phyloP scores from a whole-genome alignment of 2,797 vertebrate genomes.

The Esox lucius region DNA sequence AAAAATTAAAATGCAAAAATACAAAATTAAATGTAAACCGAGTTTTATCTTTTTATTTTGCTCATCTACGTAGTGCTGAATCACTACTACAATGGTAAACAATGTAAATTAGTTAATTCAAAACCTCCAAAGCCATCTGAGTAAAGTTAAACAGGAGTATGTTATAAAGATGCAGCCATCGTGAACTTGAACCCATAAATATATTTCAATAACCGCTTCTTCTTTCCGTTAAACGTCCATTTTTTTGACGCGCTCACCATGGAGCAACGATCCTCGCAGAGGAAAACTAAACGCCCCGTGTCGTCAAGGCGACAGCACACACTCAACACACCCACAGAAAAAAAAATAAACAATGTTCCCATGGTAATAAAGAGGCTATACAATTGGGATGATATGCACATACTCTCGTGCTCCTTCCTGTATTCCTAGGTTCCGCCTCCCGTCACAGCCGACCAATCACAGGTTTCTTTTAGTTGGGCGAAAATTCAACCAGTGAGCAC shows the following conservation, averaged over 20 bases:
- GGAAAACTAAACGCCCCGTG: constrained; percentile 99
- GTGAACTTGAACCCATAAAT: constrained; percentile 99
- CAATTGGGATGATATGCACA: constrained; percentile 97
- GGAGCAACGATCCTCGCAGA: constrained; percentile 99
- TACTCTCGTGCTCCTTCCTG: constrained; percentile 60
- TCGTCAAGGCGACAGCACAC: constrained; percentile 98
- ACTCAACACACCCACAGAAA: constrained; percentile 53
- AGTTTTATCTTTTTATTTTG: constrained; percentile 86
- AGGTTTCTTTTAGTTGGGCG: constrained; percentile 49
- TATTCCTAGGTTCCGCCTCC: not conserved
- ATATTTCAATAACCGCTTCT: constrained; percentile 86
- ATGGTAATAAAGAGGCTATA: constrained; percentile 93
- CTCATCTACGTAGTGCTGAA: constrained; percentile 90
- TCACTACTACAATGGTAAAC: constrained; percentile 98
- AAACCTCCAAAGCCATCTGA: constrained; percentile 91
- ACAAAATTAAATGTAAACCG: constrained; percentile 96
- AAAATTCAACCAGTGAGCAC: constrained; percentile 47
- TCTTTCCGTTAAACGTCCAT: constrained; percentile 81
- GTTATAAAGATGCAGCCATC: constrained; percentile 97
- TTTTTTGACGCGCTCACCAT: constrained; percentile 98
- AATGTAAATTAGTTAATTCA: constrained; percentile 96
- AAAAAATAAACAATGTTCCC: constrained; percentile 88
- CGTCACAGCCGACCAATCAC: constrained; percentile 44
- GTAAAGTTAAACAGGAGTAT: constrained; percentile 90
- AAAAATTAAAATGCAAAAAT: constrained; percentile 72